phyloP scores from a whole-genome alignment of 2,797 vertebrate species.

The Acrocephalus scirpaceus region DNA sequence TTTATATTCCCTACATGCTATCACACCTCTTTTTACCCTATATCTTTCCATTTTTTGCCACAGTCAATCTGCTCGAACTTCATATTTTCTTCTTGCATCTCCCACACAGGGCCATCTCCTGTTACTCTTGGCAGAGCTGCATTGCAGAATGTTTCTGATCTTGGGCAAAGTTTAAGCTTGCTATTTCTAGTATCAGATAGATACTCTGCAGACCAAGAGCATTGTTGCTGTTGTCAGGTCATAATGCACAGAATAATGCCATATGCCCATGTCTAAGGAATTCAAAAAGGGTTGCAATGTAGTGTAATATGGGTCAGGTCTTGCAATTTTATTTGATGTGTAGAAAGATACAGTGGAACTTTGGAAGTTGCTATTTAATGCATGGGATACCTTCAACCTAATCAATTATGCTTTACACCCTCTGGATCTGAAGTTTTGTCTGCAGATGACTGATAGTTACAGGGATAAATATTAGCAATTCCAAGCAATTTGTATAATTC shows the following conservation, averaged over 20 bases:
- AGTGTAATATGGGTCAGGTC: not conserved
- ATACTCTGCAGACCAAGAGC: not conserved
- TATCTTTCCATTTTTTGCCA: not conserved
- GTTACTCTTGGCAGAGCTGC: not conserved
- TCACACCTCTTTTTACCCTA: not conserved
- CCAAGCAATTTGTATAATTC: not conserved
- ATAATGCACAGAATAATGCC: not conserved
- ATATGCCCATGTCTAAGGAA: not conserved
- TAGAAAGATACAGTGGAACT: not conserved
- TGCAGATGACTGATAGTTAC: not conserved
- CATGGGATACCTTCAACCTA: not conserved
- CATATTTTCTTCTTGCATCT: not conserved
- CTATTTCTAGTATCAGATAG: not conserved
- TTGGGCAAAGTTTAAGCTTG: not conserved
- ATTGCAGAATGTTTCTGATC: not conserved
- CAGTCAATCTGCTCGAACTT: not conserved
- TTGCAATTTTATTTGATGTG: not conserved
- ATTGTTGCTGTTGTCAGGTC: accelerated
- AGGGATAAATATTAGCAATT: not conserved
- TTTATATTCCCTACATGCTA: not conserved
- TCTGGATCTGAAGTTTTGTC: not conserved
- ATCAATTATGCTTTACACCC: not conserved
- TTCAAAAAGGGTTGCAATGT: not conserved
- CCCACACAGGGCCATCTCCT: not conserved
- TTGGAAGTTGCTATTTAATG: not conserved